Evolutionary conservation across 2,888 invertebrate genomes (phyloP).

Genomic region (Strigamia transsilvanica): DNA sequence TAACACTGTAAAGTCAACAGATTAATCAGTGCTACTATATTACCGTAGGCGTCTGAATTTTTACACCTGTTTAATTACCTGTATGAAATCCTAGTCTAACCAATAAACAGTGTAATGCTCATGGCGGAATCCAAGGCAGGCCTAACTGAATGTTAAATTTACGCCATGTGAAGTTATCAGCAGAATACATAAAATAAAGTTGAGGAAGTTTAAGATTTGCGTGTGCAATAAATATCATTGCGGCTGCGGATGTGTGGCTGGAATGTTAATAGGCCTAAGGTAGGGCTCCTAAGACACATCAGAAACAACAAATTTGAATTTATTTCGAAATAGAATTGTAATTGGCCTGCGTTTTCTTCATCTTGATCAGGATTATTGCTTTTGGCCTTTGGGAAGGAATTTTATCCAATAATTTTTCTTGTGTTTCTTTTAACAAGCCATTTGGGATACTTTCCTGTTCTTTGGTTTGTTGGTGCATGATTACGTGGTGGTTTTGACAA

Average conservation of each 20-base stretch:
- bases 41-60: background rate
- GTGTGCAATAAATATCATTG: background rate
- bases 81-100: background rate
- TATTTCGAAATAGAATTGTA: background rate
- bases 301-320: background rate
- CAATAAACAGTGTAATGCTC: constrained; percentile 11
- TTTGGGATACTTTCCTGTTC: constrained; percentile 22
- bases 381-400: background rate
- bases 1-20: background rate
- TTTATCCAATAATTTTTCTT: background rate
- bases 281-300: background rate
- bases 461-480: constrained; percentile 17
- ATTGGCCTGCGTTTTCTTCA: background rate
- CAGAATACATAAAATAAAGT: background rate
- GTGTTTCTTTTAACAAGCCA: background rate
- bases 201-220: background rate
- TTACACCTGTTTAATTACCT: background rate
- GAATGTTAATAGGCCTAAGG: background rate
- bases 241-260: background rate
- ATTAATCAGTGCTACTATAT: no score
- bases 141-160: no score
- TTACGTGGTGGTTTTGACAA: constrained; percentile 11
- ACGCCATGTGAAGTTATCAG: background rate
- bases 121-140: background rate
- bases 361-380: background rate